Conservation (phyloP, 2,888 invertebrate species). For the Idaea straminata region DNA sequence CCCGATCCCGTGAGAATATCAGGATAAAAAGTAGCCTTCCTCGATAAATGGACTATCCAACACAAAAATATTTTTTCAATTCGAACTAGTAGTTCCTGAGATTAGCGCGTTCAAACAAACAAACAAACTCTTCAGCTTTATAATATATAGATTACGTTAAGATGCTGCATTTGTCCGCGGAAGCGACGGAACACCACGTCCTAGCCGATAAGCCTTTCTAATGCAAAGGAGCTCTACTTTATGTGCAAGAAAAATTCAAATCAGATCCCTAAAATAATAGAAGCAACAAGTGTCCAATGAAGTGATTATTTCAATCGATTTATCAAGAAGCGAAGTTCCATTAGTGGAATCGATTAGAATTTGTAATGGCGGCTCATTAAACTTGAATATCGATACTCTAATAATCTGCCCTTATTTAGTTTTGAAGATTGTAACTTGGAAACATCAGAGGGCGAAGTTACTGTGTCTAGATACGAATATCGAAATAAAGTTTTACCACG, state of each 20-base stretch:
- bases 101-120: no score
- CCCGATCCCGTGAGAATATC: no score
- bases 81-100: no score
- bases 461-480: background rate
- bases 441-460: background rate
- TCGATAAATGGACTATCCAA: no score
- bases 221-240: background rate
- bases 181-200: no score
- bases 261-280: background rate
- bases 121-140: no score
- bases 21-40: no score
- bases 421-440: conserved; percentile 2
- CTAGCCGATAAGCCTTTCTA: no score
- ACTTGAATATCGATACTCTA: background rate
- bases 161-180: no score
- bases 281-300: conserved; percentile 12
- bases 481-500: background rate
- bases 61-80: no score
- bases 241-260: background rate
- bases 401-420: conserved; percentile 11
- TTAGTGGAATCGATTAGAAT: conserved; percentile 6
- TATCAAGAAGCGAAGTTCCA: conserved; percentile 5
- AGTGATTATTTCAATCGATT: conserved; percentile 12
- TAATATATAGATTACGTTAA: no score
- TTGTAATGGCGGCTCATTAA: conserved; percentile 2